These are phyloP conservation scores for Vesta saturnalis DNA, from an alignment of 2,888 invertebrate species.

Conservation along the genomic window DNA sequence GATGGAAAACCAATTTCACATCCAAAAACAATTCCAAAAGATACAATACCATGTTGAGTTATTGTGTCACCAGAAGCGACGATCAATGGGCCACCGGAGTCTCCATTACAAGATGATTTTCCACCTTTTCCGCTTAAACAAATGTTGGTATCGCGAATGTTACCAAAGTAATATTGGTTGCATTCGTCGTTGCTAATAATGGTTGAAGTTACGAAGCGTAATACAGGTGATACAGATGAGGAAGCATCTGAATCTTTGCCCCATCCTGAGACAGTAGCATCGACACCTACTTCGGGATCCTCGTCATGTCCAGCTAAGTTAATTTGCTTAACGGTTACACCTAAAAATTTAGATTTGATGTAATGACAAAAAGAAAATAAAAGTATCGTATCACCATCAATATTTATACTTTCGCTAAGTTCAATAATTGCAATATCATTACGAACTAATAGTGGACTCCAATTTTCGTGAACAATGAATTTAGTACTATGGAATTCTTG, in stretches of 20 bases:
- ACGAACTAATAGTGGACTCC: background rate
- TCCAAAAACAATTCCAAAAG: slow-evolving; percentile 56
- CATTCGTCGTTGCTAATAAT: slow-evolving; percentile 59
- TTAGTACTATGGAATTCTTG: background rate
- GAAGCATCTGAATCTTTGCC: background rate
- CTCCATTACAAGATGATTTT: slow-evolving; percentile 65
- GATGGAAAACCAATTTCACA: slow-evolving; percentile 60
- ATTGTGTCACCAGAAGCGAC: background rate
- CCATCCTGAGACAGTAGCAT: background rate
- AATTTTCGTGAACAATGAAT: background rate
- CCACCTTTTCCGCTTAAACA: slow-evolving; percentile 62
- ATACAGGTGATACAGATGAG: background rate
- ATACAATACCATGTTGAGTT: slow-evolving; percentile 52
- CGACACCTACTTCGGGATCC: background rate
- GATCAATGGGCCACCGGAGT: slow-evolving; percentile 58
- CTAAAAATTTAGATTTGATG: background rate
- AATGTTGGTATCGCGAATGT: slow-evolving; percentile 61
- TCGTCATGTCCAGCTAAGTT: background rate
- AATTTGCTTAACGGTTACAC: background rate
- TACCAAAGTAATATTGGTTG: slow-evolving; percentile 59
- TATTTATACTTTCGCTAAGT: background rate
- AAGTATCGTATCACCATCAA: background rate
- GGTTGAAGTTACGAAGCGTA: background rate
- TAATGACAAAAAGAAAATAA: too few relatives aligned
- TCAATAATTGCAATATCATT: background rate